Base-by-base conservation (phyloP, 2,113 vertebrate genomes). In the Podiceps cristatus region DNA sequence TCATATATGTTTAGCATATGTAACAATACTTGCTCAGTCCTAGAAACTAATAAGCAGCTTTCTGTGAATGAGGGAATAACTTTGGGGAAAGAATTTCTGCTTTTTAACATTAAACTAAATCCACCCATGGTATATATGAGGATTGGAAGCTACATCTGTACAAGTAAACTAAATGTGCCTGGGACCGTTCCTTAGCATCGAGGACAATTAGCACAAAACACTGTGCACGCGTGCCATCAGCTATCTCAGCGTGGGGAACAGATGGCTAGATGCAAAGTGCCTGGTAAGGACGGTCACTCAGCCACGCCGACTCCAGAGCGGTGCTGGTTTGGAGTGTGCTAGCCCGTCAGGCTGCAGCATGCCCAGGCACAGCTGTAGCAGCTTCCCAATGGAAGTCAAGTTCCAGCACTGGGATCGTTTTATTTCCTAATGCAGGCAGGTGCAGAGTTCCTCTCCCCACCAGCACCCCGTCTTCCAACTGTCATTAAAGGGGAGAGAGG, bases 401-500 rank as follows among this genome's bases (percentile, higher is more conserved):
- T 47, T 82, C 33, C 33, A 73, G 17, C 0, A 3, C 40, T 11
- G n/a, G 37, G 33, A 31, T 58, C 28, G 6, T 10, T 62, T 73
- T 29, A 76, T 64, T 76, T 79, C 55, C 27, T 53, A 19, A 37
- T 4, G 52, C 35, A 49, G 27, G 45, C 24, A 68, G 42, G 19
- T n/a, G 14, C 50, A 75, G 42, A 44, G 8, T 27, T 44, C 23
- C 4, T 64, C 23, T 85, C 49, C 27, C 23, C 13, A 69, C 15
- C 23, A 63, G 42, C 27, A 50, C 8, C 7, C 11, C 1, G 0
- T 40, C 17, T 6, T 52, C 47, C n/a, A 27, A 5, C 33, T 35
- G 19, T 33, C 33, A 5, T 37, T 56, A 56, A 19, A 49, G 29
- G 18, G 42, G n/a, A 42, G 22, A 50, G 42, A 72, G 6, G 8